A percentile compares a stretch with the other conserved stretches of the same genome.
Conservation (phyloP, 2,113 vertebrate genomes). For the Myiopsitta monachus region DNA sequence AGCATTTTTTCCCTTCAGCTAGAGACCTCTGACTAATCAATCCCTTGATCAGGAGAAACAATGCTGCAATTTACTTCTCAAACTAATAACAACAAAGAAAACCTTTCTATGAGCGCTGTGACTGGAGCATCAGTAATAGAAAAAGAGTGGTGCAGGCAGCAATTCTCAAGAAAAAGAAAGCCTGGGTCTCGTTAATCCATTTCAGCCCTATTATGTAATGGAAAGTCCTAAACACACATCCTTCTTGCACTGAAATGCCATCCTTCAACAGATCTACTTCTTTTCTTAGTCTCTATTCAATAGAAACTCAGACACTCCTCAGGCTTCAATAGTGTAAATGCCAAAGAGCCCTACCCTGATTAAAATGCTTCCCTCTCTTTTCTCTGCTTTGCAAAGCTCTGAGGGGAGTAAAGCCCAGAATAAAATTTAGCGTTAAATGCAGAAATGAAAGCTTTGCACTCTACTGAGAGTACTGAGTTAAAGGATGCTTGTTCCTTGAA, state of each 20-base stretch:
- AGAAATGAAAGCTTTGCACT: neutral
- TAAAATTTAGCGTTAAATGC: neutral
- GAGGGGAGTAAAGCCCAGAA: neutral
- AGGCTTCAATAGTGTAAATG: conserved; percentile 48
- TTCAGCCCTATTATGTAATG: conserved; percentile 66
- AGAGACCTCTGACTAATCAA: conserved; percentile 67
- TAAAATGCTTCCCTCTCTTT: conserved; percentile 16
- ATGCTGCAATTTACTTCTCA: conserved; percentile 63
- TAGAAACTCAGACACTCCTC: conserved; percentile 46
- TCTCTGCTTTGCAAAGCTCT: neutral
- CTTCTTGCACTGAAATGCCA: conserved; percentile 47
- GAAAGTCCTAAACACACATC: conserved; percentile 64
- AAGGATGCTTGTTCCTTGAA: neutral
- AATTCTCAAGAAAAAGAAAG: conserved; percentile 72
- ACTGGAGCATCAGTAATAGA: conserved; percentile 69
- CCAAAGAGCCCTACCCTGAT: conserved; percentile 48
- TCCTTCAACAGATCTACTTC: conserved; percentile 55
- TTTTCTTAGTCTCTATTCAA: conserved; percentile 71
- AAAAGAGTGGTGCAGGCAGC: conserved; percentile 62
- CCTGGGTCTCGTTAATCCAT: conserved; percentile 69
- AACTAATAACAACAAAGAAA: conserved; percentile 62
- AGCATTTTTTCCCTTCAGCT: conserved; percentile 52
- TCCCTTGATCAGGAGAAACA: conserved; percentile 59
- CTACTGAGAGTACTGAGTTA: neutral
- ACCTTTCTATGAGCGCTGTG: conserved; percentile 63